These are phyloP conservation scores for Mythimna loreyi DNA, from an alignment of 2,888 invertebrate genomes.

Conservation along the genomic window DNA sequence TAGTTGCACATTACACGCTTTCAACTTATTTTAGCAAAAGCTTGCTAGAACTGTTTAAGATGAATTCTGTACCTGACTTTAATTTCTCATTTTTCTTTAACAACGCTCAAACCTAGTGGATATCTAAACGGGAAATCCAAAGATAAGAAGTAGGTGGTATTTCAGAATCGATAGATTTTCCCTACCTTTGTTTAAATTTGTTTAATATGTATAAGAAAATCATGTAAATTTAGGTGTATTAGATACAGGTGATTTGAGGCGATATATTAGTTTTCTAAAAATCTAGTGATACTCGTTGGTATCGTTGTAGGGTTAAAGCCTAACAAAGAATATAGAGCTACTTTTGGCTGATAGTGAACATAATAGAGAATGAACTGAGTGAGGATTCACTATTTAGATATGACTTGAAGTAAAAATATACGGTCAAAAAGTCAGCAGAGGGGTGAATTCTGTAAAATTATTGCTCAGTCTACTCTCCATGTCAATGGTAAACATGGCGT, in stretches of 20 bases:
- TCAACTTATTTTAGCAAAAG: constrained; percentile 59
- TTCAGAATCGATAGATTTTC: constrained; percentile 61
- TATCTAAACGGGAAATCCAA: constrained; percentile 76
- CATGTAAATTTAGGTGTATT: constrained; percentile 36
- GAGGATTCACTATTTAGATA: background rate
- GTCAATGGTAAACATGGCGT: background rate
- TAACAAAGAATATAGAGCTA: background rate
- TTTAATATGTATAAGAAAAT: constrained; percentile 47
- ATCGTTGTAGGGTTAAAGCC: background rate
- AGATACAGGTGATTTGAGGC: constrained; percentile 34
- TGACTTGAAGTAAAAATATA: background rate
- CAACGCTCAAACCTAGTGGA: constrained; percentile 71
- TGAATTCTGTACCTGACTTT: constrained; percentile 76
- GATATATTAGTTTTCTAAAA: constrained; percentile 39
- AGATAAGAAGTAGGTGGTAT: constrained; percentile 76
- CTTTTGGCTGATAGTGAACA: background rate
- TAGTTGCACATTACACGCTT: constrained; percentile 68
- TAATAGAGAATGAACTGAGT: background rate
- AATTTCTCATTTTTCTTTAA: constrained; percentile 58
- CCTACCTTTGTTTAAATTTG: constrained; percentile 48
- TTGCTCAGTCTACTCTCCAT: background rate
- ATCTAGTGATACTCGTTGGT: constrained; percentile 25
- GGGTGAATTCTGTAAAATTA: background rate
- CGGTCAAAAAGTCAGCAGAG: background rate
- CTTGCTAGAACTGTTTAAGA: constrained; percentile 58